Conservation (phyloP, 2,113 vertebrate genomes). For the Irena cyanogastra region DNA sequence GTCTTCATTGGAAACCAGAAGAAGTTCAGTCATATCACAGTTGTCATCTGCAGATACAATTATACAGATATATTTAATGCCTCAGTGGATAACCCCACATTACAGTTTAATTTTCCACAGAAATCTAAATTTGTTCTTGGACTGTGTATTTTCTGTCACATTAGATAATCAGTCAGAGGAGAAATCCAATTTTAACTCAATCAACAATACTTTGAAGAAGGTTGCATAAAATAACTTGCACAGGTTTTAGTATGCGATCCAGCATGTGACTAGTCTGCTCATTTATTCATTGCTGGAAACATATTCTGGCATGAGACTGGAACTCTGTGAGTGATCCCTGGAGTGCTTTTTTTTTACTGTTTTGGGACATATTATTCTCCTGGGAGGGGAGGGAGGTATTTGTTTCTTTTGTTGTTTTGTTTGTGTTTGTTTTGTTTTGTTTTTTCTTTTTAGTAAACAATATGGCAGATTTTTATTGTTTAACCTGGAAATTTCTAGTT, state of each 20-base stretch:
- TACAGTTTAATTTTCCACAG: constrained; percentile 67
- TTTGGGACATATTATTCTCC: neutral
- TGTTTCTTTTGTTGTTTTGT: neutral
- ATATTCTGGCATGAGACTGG: neutral
- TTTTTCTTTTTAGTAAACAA: neutral
- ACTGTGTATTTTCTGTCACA: constrained; percentile 66
- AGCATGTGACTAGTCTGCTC: neutral
- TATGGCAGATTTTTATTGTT: neutral
- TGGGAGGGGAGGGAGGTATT: accelerated
- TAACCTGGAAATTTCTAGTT: neutral
- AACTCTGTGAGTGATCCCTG: neutral
- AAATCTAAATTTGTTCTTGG: constrained; percentile 66
- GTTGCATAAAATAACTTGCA: neutral
- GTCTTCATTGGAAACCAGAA: neutral
- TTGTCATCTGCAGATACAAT: constrained; percentile 49
- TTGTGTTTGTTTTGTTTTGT: neutral
- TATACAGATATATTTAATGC: constrained; percentile 61
- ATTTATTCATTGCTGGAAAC: neutral
- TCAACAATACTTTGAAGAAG: constrained; percentile 46
- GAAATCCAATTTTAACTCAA: constrained; percentile 72
- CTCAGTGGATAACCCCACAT: constrained; percentile 30
- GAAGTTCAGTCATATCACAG: neutral
- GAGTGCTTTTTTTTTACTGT: neutral
- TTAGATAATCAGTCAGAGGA: constrained; percentile 68
- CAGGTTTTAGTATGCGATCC: neutral